Base-by-base conservation (phyloP, 1,140 invertebrate species). In the Heliothis virescens region DNA sequence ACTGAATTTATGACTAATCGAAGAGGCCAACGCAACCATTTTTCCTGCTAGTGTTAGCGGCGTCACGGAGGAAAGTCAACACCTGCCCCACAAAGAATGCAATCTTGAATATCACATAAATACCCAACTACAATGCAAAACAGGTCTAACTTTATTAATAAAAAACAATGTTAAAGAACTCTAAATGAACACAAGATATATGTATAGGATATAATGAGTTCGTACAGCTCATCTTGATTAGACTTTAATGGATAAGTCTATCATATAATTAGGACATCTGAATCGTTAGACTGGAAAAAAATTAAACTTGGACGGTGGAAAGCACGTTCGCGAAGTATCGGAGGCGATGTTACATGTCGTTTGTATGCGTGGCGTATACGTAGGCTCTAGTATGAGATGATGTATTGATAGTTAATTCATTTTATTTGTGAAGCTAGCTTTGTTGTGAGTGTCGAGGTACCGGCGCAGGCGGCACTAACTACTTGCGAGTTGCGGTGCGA, bases 21-120 rank as follows among this genome's bases (percentile, higher is more conserved):
- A n/a, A 90, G 89, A 93, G 87, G n/a, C n/a, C 89, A 91, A 91
- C 89, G 93, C 93, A 94, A 94, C 93, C n/a, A n/a, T 94, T 94
- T 94, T 94, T 94, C 90, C 90, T 94, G 93, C 93, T 93, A 92
- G 87, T 90, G 93, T 94, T 94, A 94, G 93, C 91, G 89, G 87
- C n/a, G n/a, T n/a, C n/a, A n/a, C n/a, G 91, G 89, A 91, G 91
- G 89, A 92, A 93, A 93, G 83, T 92, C 89, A 93, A 93, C 87
- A 94, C 92, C 91, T 94, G 91, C n/a, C n/a, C n/a, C 90, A 94
- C 92, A 94, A 92, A 93, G 83, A 94, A 94, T 94, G 93, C 93
- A 89, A 87, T 83, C n/a, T 90, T 91, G 84, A 91, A 89, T 90
- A 93, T n/a, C 87, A 91, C n/a, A 86, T 88, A 90, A 41, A 88